Evolutionary conservation across 2,888 invertebrate genomes (phyloP).

Genomic region (Urechis unicinctus): DNA sequence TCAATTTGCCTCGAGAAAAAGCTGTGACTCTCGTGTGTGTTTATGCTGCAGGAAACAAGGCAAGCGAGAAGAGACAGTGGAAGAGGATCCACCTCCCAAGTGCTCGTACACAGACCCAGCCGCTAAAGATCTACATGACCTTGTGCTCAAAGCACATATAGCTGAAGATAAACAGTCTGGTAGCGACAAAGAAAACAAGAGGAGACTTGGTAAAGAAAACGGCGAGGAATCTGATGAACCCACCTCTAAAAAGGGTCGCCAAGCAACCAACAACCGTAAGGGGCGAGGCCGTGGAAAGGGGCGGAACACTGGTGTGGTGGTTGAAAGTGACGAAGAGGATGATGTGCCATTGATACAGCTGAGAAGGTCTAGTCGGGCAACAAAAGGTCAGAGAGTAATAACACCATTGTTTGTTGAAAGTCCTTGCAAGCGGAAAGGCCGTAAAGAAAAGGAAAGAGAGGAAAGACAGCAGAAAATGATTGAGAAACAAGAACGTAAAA

Average conservation of each 20-base stretch:
- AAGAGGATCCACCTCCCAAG: slow-evolving; percentile 15
- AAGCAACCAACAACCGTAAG: not conserved
- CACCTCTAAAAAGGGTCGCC: slow-evolving; percentile 3
- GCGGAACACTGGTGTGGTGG: not conserved
- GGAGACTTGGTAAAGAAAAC: not conserved
- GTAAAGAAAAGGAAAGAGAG: not conserved
- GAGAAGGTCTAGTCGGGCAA: slow-evolving; percentile 19
- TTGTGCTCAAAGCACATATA: too few species aligned
- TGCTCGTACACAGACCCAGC: not conserved
- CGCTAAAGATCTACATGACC: too few species aligned
- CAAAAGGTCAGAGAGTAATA: slow-evolving; percentile 18
- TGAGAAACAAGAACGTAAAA: not conserved
- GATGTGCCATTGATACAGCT: slow-evolving; percentile 9
- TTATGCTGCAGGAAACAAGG: too few species aligned
- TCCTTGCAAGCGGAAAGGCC: slow-evolving; percentile 9
- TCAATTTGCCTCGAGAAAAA: too few species aligned
- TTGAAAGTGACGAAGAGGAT: not conserved
- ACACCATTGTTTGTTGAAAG: slow-evolving; percentile 5
- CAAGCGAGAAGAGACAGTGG: slow-evolving; percentile 21
- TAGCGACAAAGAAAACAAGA: slow-evolving; percentile 5
- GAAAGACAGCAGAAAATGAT: slow-evolving; percentile 9
- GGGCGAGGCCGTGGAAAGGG: slow-evolving; percentile 6
- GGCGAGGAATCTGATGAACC: slow-evolving; percentile 5
- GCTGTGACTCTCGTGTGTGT: too few species aligned
- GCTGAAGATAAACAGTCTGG: too few species aligned